These are phyloP conservation scores for Neodiprion virginianus DNA, from an alignment of 1,140 invertebrate genomes.

Conservation along the genomic window DNA sequence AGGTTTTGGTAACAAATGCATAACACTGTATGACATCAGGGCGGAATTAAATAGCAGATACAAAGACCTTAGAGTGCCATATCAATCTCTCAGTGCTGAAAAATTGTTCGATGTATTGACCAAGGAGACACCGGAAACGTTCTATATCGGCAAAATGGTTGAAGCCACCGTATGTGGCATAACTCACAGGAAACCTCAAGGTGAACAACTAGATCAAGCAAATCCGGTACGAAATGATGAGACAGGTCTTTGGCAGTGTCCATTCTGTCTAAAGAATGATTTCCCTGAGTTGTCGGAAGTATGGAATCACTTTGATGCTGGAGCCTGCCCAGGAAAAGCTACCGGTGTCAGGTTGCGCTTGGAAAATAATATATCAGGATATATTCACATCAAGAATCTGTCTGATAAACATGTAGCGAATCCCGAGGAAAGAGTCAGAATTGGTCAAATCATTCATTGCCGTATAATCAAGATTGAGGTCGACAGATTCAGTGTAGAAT, in stretches of 20 bases:
- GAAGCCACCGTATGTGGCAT: slow-evolving; percentile 78
- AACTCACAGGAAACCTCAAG: slow-evolving; percentile 86
- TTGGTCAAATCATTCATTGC: slow-evolving; percentile 90
- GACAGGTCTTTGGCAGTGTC: slow-evolving; percentile 95
- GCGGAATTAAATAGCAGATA: slow-evolving; percentile 95
- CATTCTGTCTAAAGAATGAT: slow-evolving; percentile 95
- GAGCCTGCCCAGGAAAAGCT: slow-evolving; percentile 93
- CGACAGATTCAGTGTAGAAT: slow-evolving; percentile 92
- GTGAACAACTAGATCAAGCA: slow-evolving; percentile 92
- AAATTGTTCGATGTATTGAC: slow-evolving; percentile 95
- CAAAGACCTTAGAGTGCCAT: slow-evolving; percentile 89
- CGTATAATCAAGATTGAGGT: slow-evolving; percentile 96
- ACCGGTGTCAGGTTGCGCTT: slow-evolving; percentile 88
- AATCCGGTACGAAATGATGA: slow-evolving; percentile 95
- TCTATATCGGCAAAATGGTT: slow-evolving; percentile 91
- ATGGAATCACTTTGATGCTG: slow-evolving; percentile 98
- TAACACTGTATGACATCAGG: slow-evolving; percentile 96
- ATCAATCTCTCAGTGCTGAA: slow-evolving; percentile 80
- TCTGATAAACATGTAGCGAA: slow-evolving; percentile 94
- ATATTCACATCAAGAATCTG: slow-evolving; percentile 94
- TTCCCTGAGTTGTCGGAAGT: slow-evolving; percentile 95
- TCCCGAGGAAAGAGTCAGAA: slow-evolving; percentile 88
- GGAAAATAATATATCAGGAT: slow-evolving; percentile 94
- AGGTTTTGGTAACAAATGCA: slow-evolving; percentile 96
- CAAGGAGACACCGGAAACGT: slow-evolving; percentile 95